Evolutionary conservation across 2,888 invertebrate species (phyloP), one percentile per base, ranked within the genome.

Genomic region (Lypha dubia): DNA sequence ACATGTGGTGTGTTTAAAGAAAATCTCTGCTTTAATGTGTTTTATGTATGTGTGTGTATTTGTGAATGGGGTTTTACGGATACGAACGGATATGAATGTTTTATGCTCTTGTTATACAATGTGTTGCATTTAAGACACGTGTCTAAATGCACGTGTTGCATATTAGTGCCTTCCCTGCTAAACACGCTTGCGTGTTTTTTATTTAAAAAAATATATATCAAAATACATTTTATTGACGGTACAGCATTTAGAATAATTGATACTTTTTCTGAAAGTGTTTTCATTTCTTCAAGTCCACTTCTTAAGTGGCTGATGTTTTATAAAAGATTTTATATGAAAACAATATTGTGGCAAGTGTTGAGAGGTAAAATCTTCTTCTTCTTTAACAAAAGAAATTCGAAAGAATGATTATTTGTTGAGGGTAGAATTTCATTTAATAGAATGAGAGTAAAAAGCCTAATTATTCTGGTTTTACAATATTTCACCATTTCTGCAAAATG

Each of bases 71-170:
- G 73, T 49, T 49, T 32, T 51, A 17, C 46, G 65, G 58, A 58
- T 58, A 49, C 58, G 79, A 65, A 49, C 58, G 79, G 71, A 65
- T 65, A 67, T 73, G 65, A 79, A 73, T 70, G 49, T 46, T 46
- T 62, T 77, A 62, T 71, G 24, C 35, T 71, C 56, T 38, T 73
- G 68, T 51, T 70, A 44, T 58, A 79, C 70, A 84, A 65, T 76
- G 51, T 79, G 70, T 71, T 83, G 73, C 62, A 71, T 67, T 62
- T 62, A 60, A 8, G 49, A 22, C 86, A 86, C 87, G 87, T 87
- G 87, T 76, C 86, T 84, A 44, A 70, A 74, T 83, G 86, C 86
- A 86, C 84, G 86, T 82, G 86, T 67, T 79, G 84, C 82, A 84
- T 79, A 87, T 87, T 86, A 87, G 74, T 56, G 76, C 56, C 51